These are phyloP conservation scores for Clarias pachynema DNA, from an alignment of 2,797 vertebrate genomes.

Conservation along the genomic window DNA sequence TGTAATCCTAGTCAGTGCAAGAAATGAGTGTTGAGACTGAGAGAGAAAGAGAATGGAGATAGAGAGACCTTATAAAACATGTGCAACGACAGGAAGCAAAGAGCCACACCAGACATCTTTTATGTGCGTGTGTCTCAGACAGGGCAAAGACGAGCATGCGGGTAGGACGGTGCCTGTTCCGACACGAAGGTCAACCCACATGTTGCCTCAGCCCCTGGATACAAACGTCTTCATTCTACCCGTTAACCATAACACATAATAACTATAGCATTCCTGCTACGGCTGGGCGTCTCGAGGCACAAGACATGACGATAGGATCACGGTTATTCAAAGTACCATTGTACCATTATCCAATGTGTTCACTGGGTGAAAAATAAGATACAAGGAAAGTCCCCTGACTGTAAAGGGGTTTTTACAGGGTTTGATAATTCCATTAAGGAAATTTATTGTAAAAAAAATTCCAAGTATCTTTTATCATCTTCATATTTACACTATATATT, in stretches of 20 bases:
- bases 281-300: background rate
- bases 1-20: conserved; percentile 44
- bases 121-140: background rate
- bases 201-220: conserved; percentile 8
- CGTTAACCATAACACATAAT: background rate
- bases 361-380: background rate
- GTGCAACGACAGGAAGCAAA: conserved; percentile 14
- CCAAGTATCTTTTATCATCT: background rate
- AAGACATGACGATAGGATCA: too few species aligned
- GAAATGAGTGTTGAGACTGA: conserved; percentile 55
- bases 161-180: background rate
- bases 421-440: background rate
- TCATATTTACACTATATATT: background rate
- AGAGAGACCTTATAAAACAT: conserved; percentile 38
- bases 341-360: background rate
- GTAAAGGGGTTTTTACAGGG: background rate
- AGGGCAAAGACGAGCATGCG: background rate
- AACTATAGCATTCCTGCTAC: background rate
- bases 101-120: conserved; percentile 31
- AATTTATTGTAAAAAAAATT: background rate
- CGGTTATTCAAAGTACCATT: too few species aligned
- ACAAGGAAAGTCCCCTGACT: background rate
- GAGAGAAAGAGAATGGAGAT: conserved; percentile 63
- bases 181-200: conserved; percentile 31
- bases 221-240: background rate